phyloP scores from a whole-genome alignment of 2,113 vertebrate genomes.

The Cygnus atratus region DNA sequence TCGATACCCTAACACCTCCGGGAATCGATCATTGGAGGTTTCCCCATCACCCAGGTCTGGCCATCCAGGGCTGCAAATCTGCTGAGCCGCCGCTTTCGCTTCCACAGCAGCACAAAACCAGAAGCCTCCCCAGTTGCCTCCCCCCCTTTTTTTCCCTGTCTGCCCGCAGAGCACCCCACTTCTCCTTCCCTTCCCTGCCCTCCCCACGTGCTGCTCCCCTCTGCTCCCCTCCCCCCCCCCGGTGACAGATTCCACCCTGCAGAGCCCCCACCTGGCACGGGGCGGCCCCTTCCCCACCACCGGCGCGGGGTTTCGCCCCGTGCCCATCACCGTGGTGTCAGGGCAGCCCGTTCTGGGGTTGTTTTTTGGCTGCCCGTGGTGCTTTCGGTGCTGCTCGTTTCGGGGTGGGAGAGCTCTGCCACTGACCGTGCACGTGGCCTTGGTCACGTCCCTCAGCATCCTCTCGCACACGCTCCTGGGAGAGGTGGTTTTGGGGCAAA shows the following conservation, averaged over 20 bases:
- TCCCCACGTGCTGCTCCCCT: neutral
- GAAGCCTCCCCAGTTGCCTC: neutral
- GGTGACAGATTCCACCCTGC: neutral
- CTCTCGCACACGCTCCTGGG: no score
- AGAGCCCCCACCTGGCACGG: neutral
- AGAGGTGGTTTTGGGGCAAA: neutral
- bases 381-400: neutral
- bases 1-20: fast-evolving
- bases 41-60: neutral
- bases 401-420: neutral
- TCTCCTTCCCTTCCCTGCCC: neutral
- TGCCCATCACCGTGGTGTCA: neutral
- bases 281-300: fast-evolving
- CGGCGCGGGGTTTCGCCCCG: neutral
- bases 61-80: neutral
- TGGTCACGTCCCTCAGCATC: neutral
- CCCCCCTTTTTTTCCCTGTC: neutral
- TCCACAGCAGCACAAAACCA: neutral
- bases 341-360: neutral
- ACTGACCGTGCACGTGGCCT: no score
- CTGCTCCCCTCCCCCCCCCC: no score
- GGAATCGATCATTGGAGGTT: neutral
- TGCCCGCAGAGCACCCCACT: neutral
- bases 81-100: slow-evolving; percentile 34
- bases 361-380: neutral